Evolutionary conservation across 2,113 vertebrate species (phyloP).

Genomic region (Gorsachius goisagi): DNA sequence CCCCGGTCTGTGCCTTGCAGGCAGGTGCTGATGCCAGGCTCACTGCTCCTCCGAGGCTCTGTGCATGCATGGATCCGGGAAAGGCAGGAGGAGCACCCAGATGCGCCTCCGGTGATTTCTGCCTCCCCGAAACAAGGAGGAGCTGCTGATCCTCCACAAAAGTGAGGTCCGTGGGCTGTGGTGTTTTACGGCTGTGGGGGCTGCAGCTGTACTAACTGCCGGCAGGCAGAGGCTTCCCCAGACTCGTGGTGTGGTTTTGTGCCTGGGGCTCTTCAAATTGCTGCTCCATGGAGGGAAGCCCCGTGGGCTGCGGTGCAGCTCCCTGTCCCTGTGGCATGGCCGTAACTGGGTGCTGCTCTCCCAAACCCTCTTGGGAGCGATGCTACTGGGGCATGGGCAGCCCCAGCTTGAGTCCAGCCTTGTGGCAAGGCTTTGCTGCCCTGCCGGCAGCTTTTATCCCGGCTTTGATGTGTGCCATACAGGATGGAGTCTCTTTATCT

Average conservation of each 20-base stretch:
- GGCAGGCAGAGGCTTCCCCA: neutral
- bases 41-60: neutral
- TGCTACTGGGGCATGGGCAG: neutral
- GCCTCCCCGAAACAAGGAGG: neutral
- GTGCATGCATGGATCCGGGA: rapidly evolving
- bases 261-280: neutral
- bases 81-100: neutral
- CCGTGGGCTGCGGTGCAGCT: neutral
- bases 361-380: rapidly evolving
- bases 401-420: neutral
- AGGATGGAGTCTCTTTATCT: neutral
- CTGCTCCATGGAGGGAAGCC: neutral
- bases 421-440: neutral
- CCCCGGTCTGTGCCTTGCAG: neutral
- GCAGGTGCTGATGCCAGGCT: rapidly evolving
- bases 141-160: neutral
- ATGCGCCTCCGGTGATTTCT: neutral
- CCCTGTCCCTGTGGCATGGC: neutral
- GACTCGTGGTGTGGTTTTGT: neutral
- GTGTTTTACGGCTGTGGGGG: neutral
- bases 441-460: neutral
- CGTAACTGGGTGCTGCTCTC: neutral
- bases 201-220: neutral
- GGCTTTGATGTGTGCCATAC: neutral
- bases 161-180: neutral